phyloP scores from a whole-genome alignment of 2,888 invertebrate genomes.

The Stomorhina lunata region DNA sequence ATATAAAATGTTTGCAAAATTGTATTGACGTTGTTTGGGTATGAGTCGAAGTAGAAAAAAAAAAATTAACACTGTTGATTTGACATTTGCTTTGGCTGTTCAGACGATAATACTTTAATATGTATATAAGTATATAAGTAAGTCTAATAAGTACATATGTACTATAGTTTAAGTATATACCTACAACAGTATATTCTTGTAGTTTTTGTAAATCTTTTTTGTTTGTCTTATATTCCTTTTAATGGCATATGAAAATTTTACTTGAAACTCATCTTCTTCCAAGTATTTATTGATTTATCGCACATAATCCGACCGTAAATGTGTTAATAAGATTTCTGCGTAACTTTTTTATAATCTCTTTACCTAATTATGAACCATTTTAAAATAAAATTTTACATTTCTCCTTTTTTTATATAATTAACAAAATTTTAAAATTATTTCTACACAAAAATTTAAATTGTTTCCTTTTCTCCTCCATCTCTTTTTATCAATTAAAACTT shows the following conservation, averaged over 20 bases:
- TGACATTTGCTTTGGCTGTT: slow-evolving; percentile 24
- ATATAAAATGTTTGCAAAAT: background rate
- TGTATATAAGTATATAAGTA: background rate
- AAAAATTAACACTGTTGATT: slow-evolving; percentile 62
- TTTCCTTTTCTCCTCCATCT: slow-evolving; percentile 2
- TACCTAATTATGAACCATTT: background rate
- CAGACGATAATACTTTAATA: background rate
- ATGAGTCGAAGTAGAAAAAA: too few species aligned
- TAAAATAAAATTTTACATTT: background rate
- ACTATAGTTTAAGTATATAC: background rate
- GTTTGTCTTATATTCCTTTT: background rate
- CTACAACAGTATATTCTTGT: background rate
- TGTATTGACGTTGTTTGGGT: slow-evolving; percentile 10
- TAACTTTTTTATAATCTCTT: background rate
- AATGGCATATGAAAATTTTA: slow-evolving; percentile 26
- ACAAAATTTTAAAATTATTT: slow-evolving; percentile 6
- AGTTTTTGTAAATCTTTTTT: background rate
- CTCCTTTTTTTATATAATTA: slow-evolving; percentile 32
- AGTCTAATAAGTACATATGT: background rate
- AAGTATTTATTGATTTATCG: slow-evolving; percentile 57
- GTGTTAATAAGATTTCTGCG: background rate
- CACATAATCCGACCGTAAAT: slow-evolving; percentile 29
- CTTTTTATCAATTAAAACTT: slow-evolving; percentile 16
- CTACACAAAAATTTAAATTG: background rate
- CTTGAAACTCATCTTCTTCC: slow-evolving; percentile 21